Evolutionary conservation across 1,140 invertebrate species (phyloP), one percentile per base, ranked within the genome.

Genomic region (Sitobion miscanthi): DNA sequence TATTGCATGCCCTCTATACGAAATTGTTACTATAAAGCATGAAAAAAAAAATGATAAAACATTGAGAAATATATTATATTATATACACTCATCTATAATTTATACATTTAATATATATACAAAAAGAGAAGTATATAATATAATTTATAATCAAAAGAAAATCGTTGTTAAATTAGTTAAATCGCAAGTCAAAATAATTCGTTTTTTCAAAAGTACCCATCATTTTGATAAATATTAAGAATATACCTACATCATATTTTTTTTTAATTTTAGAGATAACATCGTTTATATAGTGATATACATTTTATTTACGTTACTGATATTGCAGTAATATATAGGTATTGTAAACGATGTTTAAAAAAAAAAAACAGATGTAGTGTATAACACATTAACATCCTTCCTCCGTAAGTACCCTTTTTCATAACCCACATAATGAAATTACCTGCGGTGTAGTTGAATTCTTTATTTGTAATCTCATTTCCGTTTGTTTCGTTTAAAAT

Each of bases 381-480:
- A 25, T 54, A 21, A 54, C 86, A 54, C 38, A 90, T 90, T 90
- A 69, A 90, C 57, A 45, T 90, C 38, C 57, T 45, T 47, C 20
- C 88, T 17, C 1, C 25, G 3, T 69, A 90, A 69, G 42, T 90
- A 45, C 89, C 42, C 23, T 90, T 90, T 90, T 62, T 90, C 47
- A 30, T 69, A 90, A 69, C 38, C 54, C 54, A 69, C 88, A 62
- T 25, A 90, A 90, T 90, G 89, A 90, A 45, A 90, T 90, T 90
- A 69, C 89, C 54, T 45, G 57, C 25, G 11, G 54, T 42, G 23
- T 62, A 54, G 49, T 54, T 89, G n/a, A 54, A 42, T 62, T 57
- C 25, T 90, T 90, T 42, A 35, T 62, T n/a, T 90, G 11, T 90
- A 69, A 90, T 69, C 25, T 45, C 57, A 21, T 90, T 45, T 47